Evolutionary conservation across 2,888 invertebrate genomes (phyloP).

Genomic region (Brassicogethes aeneus): DNA sequence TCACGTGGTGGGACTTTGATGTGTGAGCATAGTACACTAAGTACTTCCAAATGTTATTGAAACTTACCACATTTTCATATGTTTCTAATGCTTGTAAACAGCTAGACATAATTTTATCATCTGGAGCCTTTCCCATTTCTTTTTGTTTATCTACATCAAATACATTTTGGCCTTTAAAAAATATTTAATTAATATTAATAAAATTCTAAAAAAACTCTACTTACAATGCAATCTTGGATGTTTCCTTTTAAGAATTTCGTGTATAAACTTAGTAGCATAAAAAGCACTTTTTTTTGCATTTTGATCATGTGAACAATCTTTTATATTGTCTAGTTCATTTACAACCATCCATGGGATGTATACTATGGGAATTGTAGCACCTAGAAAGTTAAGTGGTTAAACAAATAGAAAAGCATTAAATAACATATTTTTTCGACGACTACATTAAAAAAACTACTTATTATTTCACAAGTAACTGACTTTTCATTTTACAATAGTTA

Average conservation of each 20-base stretch:
- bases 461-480: too few species aligned
- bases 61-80: conserved; percentile 45
- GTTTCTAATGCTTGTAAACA: conserved; percentile 47
- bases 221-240: conserved; percentile 28
- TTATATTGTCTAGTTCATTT: conserved; percentile 50
- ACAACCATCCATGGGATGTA: conserved; percentile 53
- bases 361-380: conserved; percentile 33
- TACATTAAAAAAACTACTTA: too few species aligned
- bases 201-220: neutral
- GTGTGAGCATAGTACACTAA: too few species aligned
- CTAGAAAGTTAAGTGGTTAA: neutral
- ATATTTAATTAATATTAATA: conserved; percentile 4
- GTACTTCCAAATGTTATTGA: too few species aligned
- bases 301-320: conserved; percentile 32
- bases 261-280: conserved; percentile 46
- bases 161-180: conserved; percentile 46
- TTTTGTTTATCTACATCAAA: conserved; percentile 47
- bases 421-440: too few species aligned
- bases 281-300: conserved; percentile 24
- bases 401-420: neutral
- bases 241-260: conserved; percentile 39
- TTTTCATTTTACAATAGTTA: too few species aligned
- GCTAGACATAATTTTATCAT: conserved; percentile 52
- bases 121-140: conserved; percentile 46
- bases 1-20: too few species aligned